Evolutionary conservation across 1,140 invertebrate species (phyloP), one percentile per base, ranked within the genome.

Genomic region (Gonioctena quinquepunctata): DNA sequence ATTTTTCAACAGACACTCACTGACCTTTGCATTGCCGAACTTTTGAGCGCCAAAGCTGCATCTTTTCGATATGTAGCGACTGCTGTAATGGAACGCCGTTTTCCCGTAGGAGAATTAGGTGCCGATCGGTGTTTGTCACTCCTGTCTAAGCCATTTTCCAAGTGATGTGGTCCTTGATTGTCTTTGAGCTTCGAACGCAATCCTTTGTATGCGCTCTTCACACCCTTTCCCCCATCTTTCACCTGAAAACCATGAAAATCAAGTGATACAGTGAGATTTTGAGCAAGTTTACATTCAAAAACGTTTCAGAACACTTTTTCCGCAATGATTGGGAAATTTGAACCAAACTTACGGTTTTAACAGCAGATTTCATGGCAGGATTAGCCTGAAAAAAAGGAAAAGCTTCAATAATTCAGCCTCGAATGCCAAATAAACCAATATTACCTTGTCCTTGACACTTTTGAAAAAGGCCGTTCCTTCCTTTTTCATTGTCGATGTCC

Each of bases 291-390:
- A n/a, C n/a, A n/a, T n/a, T n/a, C n/a, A n/a, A n/a, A n/a, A n/a
- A n/a, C n/a, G n/a, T n/a, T n/a, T n/a, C n/a, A n/a, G n/a, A n/a
- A n/a, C n/a, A n/a, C n/a, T n/a, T n/a, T n/a, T n/a, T n/a, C n/a
- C n/a, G n/a, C n/a, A n/a, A n/a, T n/a, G n/a, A 42, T 42, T 42
- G 11, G 16, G 33, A 42, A 13, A 42, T 3, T 42, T 13, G 16
- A 42, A n/a, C 11, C 11, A 42, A 42, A 67, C 88, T 90, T 86
- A 93, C 92, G 81, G 90, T 90, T 87, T 93, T 92, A 56, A 93
- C 91, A 74, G 92, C 92, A 77, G 89, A 91, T 85, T 92, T 93
- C 79, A 94, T 86, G 75, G 92, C 92, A 73, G 93, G 92, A 86
- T 94, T 94, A 27, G 92, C 91, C 90, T 93, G 84, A 66, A 90